Evolutionary conservation across 2,113 vertebrate genomes (phyloP).

Genomic region (Pterocles orientalis): DNA sequence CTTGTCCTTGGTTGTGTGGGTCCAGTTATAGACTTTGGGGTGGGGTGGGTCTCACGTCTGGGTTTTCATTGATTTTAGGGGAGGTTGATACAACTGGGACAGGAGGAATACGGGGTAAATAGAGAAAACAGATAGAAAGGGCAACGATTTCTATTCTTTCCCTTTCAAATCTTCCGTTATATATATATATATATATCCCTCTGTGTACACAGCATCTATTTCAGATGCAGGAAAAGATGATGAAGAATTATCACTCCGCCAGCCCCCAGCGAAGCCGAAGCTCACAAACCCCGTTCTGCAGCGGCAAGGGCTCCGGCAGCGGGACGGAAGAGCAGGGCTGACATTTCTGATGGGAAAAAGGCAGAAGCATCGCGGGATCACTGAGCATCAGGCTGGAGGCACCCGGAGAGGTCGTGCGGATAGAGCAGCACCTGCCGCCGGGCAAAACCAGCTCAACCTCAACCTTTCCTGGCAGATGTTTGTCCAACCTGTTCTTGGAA

Average conservation of each 20-base stretch:
- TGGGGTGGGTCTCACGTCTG: neutral
- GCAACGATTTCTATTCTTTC: neutral
- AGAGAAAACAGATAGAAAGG: neutral
- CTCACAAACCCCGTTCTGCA: neutral
- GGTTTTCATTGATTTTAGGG: neutral
- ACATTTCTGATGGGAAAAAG: neutral
- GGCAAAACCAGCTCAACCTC: neutral
- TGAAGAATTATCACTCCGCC: neutral
- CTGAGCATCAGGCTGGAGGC: neutral
- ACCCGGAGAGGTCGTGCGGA: neutral
- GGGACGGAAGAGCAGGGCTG: neutral
- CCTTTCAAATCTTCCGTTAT: neutral
- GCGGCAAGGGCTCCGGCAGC: neutral
- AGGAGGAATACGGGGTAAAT: neutral
- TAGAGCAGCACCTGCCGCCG: neutral
- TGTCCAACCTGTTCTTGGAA: neutral
- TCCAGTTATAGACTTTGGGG: neutral
- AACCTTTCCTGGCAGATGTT: neutral
- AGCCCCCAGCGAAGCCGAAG: neutral
- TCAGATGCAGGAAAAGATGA: fast-evolving
- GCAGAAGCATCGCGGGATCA: neutral
- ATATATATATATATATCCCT: fast-evolving
- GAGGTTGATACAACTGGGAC: no score
- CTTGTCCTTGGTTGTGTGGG: neutral
- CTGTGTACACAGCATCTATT: neutral